Conservation (phyloP, 92 coral and sea anemone genomes). For the Epizoanthus scotinus region DNA sequence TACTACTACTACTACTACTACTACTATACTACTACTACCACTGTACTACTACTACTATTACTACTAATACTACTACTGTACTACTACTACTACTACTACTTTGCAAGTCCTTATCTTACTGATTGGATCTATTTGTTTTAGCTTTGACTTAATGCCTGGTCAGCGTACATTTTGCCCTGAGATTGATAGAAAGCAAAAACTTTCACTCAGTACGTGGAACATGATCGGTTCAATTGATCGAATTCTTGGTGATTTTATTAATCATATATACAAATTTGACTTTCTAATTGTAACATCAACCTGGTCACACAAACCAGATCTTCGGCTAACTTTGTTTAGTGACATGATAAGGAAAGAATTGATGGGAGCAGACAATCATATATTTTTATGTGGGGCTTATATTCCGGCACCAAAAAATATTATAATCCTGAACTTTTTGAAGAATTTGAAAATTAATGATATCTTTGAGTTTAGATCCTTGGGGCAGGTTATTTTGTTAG, state of each 20-base stretch:
- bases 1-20: too few relatives aligned
- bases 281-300: background rate
- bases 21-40: too few relatives aligned
- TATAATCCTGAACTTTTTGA: background rate
- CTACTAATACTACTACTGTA: too few relatives aligned
- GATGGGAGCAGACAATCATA: background rate
- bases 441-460: too few relatives aligned
- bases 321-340: conserved; percentile 5
- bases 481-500: background rate
- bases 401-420: background rate
- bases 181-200: conserved; percentile 1
- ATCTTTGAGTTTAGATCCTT: conserved; percentile 5
- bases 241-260: background rate
- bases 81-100: background rate
- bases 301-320: conserved; percentile 6
- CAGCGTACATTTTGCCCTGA: background rate
- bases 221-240: background rate
- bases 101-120: background rate
- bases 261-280: conserved; percentile 1
- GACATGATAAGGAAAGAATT: background rate
- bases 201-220: conserved; percentile 18
- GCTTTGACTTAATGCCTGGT: conserved; percentile 11
- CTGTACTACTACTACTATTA: too few relatives aligned
- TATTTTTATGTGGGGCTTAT: background rate
- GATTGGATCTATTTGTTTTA: background rate